Percentiles rank a stretch among this genome's conserved stretches.
phyloP scores from a whole-genome alignment of 2,797 vertebrate genomes.

The Sebastiscus tertius region DNA sequence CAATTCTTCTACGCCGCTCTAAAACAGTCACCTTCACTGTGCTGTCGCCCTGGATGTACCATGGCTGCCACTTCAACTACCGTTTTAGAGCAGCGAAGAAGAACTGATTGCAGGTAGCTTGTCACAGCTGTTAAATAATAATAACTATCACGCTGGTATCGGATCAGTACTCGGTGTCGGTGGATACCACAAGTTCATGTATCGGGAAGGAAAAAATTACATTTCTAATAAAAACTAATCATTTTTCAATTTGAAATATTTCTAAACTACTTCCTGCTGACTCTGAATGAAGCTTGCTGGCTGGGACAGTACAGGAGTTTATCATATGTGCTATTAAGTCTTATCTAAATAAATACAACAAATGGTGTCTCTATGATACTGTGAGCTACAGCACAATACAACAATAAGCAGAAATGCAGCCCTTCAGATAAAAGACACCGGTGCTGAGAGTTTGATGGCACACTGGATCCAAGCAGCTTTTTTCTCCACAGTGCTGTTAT shows the following conservation, averaged over 20 bases:
- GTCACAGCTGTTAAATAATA: too few species aligned
- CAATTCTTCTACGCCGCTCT: too few species aligned
- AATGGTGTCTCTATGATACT: neutral
- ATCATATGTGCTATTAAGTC: neutral
- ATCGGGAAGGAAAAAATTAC: too few species aligned
- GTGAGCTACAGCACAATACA: neutral
- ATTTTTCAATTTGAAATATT: neutral
- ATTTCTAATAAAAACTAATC: neutral
- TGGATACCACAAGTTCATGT: too few species aligned
- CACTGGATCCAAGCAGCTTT: constrained; percentile 21
- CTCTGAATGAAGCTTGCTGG: neutral
- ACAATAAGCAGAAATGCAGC: constrained; percentile 4
- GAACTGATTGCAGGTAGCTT: too few species aligned
- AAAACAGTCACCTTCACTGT: too few species aligned
- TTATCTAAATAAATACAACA: neutral
- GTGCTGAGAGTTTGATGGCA: constrained; percentile 29
- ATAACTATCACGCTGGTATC: too few species aligned
- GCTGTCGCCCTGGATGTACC: too few species aligned
- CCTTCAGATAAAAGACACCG: constrained; percentile 31
- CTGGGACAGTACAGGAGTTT: neutral
- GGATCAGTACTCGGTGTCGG: too few species aligned
- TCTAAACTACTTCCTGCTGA: neutral
- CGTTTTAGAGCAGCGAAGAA: too few species aligned
- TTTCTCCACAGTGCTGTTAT: constrained; percentile 59
- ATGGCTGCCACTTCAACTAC: too few species aligned